Percentiles rank a stretch among this genome's conserved stretches.
These are phyloP conservation scores for Planiliza haematocheilus DNA, from an alignment of 2,113 vertebrate genomes.

Conservation along the genomic window DNA sequence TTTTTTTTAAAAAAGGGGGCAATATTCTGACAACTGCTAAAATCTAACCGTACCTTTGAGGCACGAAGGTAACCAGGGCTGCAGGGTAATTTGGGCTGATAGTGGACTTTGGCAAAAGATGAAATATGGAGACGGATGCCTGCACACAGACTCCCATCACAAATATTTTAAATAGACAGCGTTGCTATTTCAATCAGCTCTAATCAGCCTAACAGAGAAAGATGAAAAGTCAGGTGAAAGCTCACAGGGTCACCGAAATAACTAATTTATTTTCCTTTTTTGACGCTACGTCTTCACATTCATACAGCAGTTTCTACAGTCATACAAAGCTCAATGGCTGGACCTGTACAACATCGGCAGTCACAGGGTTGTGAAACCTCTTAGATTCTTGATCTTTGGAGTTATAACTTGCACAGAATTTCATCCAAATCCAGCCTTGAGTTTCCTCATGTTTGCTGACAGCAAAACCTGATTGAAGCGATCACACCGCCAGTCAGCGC, in stretches of 20 bases:
- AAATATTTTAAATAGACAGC: neutral
- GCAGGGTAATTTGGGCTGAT: neutral
- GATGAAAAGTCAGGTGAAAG: neutral
- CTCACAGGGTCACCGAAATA: neutral
- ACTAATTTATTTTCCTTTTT: neutral
- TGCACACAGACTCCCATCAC: neutral
- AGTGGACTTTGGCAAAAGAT: neutral
- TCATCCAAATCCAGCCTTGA: neutral
- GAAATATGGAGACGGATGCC: neutral
- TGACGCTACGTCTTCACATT: neutral
- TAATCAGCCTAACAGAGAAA: neutral
- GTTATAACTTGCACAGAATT: neutral
- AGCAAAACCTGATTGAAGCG: neutral
- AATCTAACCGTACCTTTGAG: too few relatives aligned
- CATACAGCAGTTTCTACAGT: neutral
- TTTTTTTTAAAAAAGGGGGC: too few relatives aligned
- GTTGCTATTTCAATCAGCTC: neutral
- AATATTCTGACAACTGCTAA: too few relatives aligned
- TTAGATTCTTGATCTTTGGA: constrained; percentile 4
- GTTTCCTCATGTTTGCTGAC: neutral
- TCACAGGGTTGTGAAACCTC: neutral
- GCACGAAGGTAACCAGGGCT: too few relatives aligned
- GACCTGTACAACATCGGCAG: constrained; percentile 1
- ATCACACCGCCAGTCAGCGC: too few relatives aligned
- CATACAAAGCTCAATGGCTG: neutral